Conservation (phyloP, 92 coral and sea anemone genomes). For the Zoanthus solanderi region DNA sequence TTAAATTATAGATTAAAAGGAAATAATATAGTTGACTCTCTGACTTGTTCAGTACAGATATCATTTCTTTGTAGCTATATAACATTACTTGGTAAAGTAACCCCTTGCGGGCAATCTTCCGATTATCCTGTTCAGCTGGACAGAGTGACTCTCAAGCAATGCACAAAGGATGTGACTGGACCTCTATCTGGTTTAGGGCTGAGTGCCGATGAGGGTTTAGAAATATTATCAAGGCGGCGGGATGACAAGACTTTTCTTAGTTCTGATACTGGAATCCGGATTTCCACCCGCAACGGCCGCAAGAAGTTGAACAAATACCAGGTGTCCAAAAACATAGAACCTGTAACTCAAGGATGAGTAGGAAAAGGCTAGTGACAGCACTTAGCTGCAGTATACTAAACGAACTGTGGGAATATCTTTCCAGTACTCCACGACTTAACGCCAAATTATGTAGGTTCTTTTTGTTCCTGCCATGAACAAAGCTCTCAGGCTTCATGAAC, state of each 20-base stretch:
- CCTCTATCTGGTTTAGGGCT: slow-evolving; percentile 40
- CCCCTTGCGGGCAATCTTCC: slow-evolving; percentile 41
- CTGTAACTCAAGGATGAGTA: slow-evolving; percentile 55
- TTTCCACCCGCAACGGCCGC: slow-evolving; percentile 48
- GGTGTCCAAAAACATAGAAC: slow-evolving; percentile 38
- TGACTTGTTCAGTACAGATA: background rate
- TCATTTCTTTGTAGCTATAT: slow-evolving; percentile 41
- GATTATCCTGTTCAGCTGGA: slow-evolving; percentile 31
- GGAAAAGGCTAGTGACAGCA: slow-evolving; percentile 54
- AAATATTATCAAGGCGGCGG: slow-evolving; percentile 43
- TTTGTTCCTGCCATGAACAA: slow-evolving; percentile 59
- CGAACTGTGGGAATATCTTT: slow-evolving; percentile 44
- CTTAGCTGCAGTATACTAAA: slow-evolving; percentile 50
- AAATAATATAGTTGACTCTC: background rate
- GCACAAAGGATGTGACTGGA: slow-evolving; percentile 51
- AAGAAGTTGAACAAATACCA: slow-evolving; percentile 55
- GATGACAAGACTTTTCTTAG: slow-evolving; percentile 61
- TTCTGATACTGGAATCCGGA: slow-evolving; percentile 59
- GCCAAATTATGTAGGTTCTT: slow-evolving; percentile 42
- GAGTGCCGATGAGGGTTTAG: slow-evolving; percentile 40
- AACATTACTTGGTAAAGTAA: slow-evolving; percentile 9
- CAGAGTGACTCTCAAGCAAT: slow-evolving; percentile 31
- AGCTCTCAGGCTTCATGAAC: slow-evolving; percentile 40
- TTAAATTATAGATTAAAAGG: slow-evolving; percentile 9
- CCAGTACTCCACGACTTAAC: slow-evolving; percentile 43